phyloP scores from a whole-genome alignment of 2,113 vertebrate species.

The Philantomba maxwellii region DNA sequence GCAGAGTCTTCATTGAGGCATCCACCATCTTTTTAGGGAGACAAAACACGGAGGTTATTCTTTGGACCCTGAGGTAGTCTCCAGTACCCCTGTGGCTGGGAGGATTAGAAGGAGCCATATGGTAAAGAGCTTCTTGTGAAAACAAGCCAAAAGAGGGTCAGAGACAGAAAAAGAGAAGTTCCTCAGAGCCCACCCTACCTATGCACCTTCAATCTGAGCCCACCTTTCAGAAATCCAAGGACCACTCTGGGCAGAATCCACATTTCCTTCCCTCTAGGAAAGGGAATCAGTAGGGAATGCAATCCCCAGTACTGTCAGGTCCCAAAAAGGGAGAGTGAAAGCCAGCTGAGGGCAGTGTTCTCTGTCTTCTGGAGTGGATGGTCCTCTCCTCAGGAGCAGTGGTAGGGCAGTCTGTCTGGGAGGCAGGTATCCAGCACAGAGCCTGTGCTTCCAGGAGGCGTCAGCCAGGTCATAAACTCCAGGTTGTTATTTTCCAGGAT shows the following conservation, averaged over 20 bases:
- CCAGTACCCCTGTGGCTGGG: neutral
- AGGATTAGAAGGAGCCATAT: neutral
- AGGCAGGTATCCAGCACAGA: neutral
- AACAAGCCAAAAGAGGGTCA: neutral
- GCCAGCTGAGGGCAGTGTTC: neutral
- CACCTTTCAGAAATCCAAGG: neutral
- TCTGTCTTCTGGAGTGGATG: no score
- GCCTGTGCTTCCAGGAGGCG: neutral
- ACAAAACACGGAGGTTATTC: neutral
- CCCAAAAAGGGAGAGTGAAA: neutral
- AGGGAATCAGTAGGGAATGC: neutral
- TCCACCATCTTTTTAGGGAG: neutral
- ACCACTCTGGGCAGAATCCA: neutral
- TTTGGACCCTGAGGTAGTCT: neutral
- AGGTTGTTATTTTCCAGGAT: constrained; percentile 33
- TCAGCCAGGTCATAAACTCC: neutral
- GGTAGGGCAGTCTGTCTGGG: neutral
- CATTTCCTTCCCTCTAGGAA: neutral
- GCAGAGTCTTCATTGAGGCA: neutral
- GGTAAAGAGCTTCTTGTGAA: neutral
- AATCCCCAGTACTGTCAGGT: neutral
- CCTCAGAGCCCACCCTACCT: neutral
- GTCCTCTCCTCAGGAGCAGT: neutral
- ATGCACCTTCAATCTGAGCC: neutral
- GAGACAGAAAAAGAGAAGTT: no score